Evolutionary conservation across 2,888 invertebrate species (phyloP).

Genomic region (Corbicula japonica): DNA sequence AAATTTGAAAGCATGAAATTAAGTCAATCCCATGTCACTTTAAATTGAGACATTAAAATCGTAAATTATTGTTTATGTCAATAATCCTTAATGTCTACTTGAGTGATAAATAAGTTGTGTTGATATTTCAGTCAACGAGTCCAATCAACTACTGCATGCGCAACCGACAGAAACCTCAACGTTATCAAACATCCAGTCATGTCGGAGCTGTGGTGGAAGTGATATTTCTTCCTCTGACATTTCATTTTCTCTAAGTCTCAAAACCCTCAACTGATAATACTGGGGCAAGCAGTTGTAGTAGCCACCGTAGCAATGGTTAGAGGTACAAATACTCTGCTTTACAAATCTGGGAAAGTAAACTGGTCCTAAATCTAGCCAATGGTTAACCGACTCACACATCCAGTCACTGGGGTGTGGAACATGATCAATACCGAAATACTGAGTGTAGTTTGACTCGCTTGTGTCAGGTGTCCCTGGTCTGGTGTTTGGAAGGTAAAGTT

Average conservation of each 20-base stretch:
- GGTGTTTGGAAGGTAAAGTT: too few species aligned
- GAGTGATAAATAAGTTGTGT: too few species aligned
- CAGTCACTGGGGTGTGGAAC: neutral
- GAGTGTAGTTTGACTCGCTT: too few species aligned
- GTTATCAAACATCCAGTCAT: neutral
- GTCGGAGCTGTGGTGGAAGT: conserved; percentile 4
- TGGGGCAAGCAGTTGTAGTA: conserved; percentile 2
- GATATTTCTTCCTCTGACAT: neutral
- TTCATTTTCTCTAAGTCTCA: conserved; percentile 3
- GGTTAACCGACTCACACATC: neutral
- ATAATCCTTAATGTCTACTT: too few species aligned
- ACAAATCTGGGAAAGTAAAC: conserved; percentile 6
- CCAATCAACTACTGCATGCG: neutral
- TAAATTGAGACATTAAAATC: too few species aligned
- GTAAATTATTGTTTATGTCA: too few species aligned
- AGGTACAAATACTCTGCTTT: conserved; percentile 3
- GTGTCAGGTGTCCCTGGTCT: too few species aligned
- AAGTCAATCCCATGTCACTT: too few species aligned
- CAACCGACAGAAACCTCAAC: conserved; percentile 2
- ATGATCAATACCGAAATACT: too few species aligned
- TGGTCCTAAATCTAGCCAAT: conserved; percentile 1
- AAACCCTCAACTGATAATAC: conserved; percentile 7
- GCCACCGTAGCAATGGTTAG: neutral
- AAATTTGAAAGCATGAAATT: too few species aligned
- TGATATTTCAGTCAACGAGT: too few species aligned